A percentile compares a stretch with the other conserved stretches of the same genome.
These are phyloP conservation scores for Palaemon carinicauda DNA, from an alignment of 1,140 invertebrate genomes.

Conservation along the genomic window DNA sequence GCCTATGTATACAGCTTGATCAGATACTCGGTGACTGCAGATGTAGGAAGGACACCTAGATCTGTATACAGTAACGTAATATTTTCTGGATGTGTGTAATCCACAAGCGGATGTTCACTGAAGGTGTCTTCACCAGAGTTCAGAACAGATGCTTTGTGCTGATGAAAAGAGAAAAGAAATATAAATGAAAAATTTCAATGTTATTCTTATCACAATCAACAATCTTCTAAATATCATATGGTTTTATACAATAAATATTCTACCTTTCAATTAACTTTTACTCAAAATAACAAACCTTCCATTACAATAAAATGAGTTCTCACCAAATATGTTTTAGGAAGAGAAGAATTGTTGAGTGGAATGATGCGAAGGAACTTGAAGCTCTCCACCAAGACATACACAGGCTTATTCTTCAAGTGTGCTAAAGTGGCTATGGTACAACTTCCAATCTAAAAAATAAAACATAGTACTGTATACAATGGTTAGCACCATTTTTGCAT, in stretches of 20 bases:
- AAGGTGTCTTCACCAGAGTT: constrained; percentile 68
- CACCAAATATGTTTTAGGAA: constrained; percentile 48
- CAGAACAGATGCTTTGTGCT: constrained; percentile 67
- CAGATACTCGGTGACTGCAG: constrained; percentile 95
- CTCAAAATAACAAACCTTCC: neutral
- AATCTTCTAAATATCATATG: no score
- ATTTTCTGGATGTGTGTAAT: constrained; percentile 94
- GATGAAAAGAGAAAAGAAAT: constrained; percentile 71
- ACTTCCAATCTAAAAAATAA: constrained; percentile 80
- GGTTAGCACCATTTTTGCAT: no score
- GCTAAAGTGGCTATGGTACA: constrained; percentile 91
- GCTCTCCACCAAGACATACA: constrained; percentile 95
- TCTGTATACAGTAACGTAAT: constrained; percentile 95
- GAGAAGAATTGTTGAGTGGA: constrained; percentile 82
- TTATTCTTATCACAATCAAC: no score
- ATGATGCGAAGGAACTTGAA: constrained; percentile 96
- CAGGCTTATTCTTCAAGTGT: constrained; percentile 90
- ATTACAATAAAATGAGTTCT: neutral
- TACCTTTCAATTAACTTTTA: neutral
- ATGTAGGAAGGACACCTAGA: constrained; percentile 92
- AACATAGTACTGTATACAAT: neutral
- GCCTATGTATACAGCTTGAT: constrained; percentile 91
- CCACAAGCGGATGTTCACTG: constrained; percentile 86
- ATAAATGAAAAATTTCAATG: no score
- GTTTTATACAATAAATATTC: no score